phyloP scores from a whole-genome alignment of 2,797 vertebrate genomes.

The Cynopterus sphinx region DNA sequence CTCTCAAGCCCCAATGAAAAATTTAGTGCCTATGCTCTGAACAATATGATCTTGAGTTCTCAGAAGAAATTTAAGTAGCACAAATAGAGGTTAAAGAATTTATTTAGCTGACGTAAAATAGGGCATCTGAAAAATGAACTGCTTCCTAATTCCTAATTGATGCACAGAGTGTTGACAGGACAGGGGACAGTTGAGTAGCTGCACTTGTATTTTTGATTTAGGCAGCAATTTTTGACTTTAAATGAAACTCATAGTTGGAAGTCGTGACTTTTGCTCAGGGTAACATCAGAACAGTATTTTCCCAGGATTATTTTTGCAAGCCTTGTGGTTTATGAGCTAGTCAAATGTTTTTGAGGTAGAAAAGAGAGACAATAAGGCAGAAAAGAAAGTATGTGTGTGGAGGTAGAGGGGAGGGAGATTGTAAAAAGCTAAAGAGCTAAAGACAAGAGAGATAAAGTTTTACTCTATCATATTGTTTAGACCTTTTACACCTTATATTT shows the following conservation, averaged over 20 bases:
- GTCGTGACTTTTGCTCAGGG: neutral
- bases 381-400: neutral
- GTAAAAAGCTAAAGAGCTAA: neutral
- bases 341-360: neutral
- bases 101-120: neutral
- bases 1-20: neutral
- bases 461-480: neutral
- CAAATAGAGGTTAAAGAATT: neutral
- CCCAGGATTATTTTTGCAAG: neutral
- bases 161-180: neutral
- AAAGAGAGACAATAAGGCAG: neutral
- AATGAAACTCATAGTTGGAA: neutral
- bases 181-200: neutral
- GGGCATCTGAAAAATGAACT: neutral
- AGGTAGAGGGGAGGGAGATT: accelerated
- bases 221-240: neutral
- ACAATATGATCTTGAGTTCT: neutral
- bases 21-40: neutral
- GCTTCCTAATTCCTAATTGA: neutral
- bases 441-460: accelerated
- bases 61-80: neutral
- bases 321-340: neutral
- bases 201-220: neutral
- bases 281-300: neutral
- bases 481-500: neutral